These are phyloP conservation scores for fruit fly (Drosophila melanogaster) DNA, from an alignment of 1,140 invertebrate genomes.

Conservation along the genomic window DNA sequence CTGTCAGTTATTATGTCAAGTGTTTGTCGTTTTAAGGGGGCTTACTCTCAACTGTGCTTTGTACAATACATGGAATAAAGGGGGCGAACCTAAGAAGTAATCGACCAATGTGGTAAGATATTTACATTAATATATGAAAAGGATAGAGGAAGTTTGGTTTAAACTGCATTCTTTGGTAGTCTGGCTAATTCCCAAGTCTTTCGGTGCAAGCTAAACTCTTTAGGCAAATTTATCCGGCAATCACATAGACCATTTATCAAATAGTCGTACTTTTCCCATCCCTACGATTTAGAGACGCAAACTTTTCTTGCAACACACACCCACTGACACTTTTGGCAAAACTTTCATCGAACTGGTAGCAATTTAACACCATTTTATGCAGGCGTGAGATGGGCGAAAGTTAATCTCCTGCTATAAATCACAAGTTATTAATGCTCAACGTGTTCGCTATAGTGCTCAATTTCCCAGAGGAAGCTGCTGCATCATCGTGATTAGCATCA, in stretches of 20 bases:
- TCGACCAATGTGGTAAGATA: no score
- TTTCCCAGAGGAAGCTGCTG: conserved; percentile 48
- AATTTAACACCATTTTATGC: conserved; percentile 63
- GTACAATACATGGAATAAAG: background rate
- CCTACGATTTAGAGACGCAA: conserved; percentile 51
- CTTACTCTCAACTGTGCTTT: conserved; percentile 3
- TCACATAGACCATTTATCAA: conserved; percentile 38
- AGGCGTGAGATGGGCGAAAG: conserved; percentile 24
- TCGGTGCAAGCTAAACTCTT: background rate
- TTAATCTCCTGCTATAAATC: conserved; percentile 63
- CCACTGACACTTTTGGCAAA: conserved; percentile 18
- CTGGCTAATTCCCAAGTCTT: conserved; percentile 4
- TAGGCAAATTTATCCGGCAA: conserved; percentile 22
- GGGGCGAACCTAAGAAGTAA: no score
- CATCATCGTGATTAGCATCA: conserved; percentile 31
- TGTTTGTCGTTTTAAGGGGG: conserved; percentile 23
- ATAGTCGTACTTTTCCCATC: conserved; percentile 27
- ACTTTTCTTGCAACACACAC: conserved; percentile 30
- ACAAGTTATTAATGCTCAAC: conserved; percentile 75
- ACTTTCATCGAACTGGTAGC: conserved; percentile 59
- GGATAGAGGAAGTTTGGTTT: no score
- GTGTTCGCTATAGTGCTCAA: conserved; percentile 55
- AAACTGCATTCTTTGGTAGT: background rate
- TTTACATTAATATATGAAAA: no score
- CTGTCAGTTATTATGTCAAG: conserved; percentile 47